phyloP scores from a whole-genome alignment of 2,888 invertebrate genomes.

The Apodemia zela region DNA sequence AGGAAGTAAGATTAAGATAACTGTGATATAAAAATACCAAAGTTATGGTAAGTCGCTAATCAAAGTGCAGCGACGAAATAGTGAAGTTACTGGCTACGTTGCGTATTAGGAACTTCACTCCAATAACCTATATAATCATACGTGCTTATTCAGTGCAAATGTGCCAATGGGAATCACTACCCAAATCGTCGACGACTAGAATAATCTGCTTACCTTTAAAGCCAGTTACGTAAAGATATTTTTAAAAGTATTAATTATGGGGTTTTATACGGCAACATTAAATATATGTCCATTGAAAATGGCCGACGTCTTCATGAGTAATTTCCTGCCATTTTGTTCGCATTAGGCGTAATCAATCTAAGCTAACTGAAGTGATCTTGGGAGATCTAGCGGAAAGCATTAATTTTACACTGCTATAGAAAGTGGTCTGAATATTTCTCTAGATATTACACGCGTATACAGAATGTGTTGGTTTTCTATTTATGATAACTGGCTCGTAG shows the following conservation, averaged over 20 bases:
- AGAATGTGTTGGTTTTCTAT: background rate
- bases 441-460: conserved; percentile 16
- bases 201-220: no score
- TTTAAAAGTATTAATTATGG: background rate
- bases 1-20: no score
- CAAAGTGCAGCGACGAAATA: no score
- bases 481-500: background rate
- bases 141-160: no score
- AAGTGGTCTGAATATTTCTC: conserved; percentile 43
- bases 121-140: no score
- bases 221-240: no score
- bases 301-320: conserved; percentile 3
- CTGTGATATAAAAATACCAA: no score
- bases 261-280: background rate
- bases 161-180: no score
- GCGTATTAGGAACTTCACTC: no score
- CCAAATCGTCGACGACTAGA: no score
- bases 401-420: conserved; percentile 60
- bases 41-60: no score
- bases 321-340: conserved; percentile 16
- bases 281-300: background rate
- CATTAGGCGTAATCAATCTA: conserved; percentile 21
- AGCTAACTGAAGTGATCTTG: conserved; percentile 16
- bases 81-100: no score
- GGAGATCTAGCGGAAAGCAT: conserved; percentile 55